Conservation (phyloP, 92 coral and sea anemone species). For the Umimayanthus kanabou region DNA sequence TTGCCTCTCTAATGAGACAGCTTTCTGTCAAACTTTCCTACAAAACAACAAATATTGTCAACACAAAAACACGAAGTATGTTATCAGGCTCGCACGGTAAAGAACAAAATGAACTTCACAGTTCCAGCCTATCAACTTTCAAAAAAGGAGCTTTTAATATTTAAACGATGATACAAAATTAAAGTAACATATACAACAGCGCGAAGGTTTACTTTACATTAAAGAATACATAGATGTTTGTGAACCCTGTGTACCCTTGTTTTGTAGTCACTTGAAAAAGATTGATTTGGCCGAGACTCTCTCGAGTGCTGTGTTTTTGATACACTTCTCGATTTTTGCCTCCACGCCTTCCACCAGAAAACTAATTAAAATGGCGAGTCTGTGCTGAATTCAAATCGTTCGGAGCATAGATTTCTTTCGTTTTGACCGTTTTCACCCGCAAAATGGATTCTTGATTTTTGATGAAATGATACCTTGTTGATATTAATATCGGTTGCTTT, state of each 20-base stretch:
- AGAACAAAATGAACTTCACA: not conserved
- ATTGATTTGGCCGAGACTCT: no score
- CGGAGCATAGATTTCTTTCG: not conserved
- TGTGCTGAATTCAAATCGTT: not conserved
- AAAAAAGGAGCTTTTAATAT: no score
- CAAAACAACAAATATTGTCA: not conserved
- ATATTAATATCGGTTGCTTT: not conserved
- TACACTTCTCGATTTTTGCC: not conserved
- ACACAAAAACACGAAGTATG: not conserved
- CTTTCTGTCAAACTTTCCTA: not conserved
- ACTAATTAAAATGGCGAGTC: not conserved
- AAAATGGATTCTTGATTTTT: slow-evolving; percentile 11
- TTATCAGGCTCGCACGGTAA: not conserved
- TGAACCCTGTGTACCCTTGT: not conserved
- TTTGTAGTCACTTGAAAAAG: not conserved
- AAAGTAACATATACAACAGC: not conserved
- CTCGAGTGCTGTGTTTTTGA: not conserved
- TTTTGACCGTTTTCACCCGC: slow-evolving; percentile 1
- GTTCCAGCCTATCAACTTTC: not conserved
- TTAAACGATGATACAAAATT: not conserved
- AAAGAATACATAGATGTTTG: not conserved
- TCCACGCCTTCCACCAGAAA: not conserved
- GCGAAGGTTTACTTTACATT: not conserved
- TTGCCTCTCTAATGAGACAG: slow-evolving; percentile 9
- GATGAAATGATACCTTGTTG: slow-evolving; percentile 10